A percentile compares a stretch with the other conserved stretches of the same genome.
These are phyloP conservation scores for Cathartes aura DNA, from an alignment of 2,113 vertebrate genomes.

Conservation along the genomic window DNA sequence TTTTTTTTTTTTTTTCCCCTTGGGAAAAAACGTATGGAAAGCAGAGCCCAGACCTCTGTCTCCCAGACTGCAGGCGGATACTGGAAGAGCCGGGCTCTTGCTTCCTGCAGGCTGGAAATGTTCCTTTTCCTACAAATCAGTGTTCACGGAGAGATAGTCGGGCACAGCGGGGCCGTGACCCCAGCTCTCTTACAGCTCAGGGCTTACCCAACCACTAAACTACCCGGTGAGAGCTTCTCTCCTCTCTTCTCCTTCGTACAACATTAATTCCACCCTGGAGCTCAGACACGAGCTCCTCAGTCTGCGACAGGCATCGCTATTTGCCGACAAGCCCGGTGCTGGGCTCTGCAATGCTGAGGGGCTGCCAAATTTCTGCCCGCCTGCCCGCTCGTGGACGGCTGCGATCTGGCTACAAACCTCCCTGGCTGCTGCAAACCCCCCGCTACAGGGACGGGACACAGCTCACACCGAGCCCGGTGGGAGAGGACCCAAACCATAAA, in stretches of 20 bases:
- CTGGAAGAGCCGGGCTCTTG: neutral
- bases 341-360: neutral
- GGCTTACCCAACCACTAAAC: neutral
- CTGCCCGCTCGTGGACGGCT: neutral
- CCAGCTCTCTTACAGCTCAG: neutral
- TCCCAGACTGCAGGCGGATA: neutral
- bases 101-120: neutral
- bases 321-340: neutral
- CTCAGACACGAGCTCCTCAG: neutral
- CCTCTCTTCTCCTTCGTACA: neutral
- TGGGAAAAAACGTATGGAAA: neutral
- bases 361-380: neutral
- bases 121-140: neutral
- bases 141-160: neutral
- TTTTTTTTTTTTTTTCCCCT: neutral
- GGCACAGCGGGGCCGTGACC: neutral
- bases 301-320: neutral
- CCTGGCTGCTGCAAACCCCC: neutral
- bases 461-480: neutral
- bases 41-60: neutral
- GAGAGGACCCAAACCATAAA: neutral
- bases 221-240: neutral
- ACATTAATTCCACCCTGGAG: neutral
- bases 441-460: neutral
- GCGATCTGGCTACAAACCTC: neutral